Conservation (phyloP, 2,888 invertebrate species). For the Norana najaformis region DNA sequence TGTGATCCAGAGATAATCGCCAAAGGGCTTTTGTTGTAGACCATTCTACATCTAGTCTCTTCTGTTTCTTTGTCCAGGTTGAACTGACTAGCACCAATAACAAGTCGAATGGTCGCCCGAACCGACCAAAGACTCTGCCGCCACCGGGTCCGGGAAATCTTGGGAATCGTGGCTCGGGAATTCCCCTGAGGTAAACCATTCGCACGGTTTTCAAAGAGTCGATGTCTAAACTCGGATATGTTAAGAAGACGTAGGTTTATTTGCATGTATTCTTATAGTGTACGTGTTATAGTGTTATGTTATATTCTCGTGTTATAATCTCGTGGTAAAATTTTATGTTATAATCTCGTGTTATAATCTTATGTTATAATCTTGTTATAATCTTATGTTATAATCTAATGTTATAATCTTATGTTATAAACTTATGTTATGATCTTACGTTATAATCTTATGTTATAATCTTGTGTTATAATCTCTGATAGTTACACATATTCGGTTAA, state of each 20-base stretch:
- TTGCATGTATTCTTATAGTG: too few relatives aligned
- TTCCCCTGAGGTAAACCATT: constrained; percentile 21
- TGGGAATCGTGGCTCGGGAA: constrained; percentile 8
- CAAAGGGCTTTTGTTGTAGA: too few relatives aligned
- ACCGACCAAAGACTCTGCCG: not conserved
- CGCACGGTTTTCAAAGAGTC: too few relatives aligned
- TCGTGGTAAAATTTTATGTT: too few relatives aligned
- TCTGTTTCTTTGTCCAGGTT: not conserved
- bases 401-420: not conserved
- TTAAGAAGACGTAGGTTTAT: too few relatives aligned
- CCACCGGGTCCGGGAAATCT: not conserved
- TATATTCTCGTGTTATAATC: too few relatives aligned
- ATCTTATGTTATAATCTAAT: too few relatives aligned
- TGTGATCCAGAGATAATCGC: too few relatives aligned
- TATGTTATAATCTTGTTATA: too few relatives aligned
- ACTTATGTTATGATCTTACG: too few relatives aligned
- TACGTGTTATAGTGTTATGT: too few relatives aligned
- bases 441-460: not conserved
- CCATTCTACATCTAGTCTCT: not conserved
- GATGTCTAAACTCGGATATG: not conserved
- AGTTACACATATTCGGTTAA: not conserved
- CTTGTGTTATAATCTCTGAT: not conserved
- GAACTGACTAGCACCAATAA: not conserved
- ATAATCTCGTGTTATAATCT: too few relatives aligned
- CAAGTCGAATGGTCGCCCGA: constrained; percentile 18